Evolutionary conservation across 2,113 vertebrate species (phyloP).

Genomic region (Oceanodroma tethys): DNA sequence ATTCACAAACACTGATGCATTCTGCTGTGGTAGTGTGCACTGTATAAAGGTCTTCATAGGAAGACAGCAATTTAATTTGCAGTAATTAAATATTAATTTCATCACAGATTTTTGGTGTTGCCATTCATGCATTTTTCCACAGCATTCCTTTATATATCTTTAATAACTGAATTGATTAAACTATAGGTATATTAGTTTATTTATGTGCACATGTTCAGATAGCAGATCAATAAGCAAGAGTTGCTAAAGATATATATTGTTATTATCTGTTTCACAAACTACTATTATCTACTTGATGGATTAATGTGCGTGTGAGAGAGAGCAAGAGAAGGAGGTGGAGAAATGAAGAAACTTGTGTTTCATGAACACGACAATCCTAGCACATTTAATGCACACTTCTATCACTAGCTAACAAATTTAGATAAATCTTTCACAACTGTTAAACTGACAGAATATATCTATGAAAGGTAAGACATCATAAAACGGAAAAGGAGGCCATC

Average conservation of each 20-base stretch:
- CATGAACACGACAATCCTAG: not conserved
- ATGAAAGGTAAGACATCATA: not conserved
- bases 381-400: not conserved
- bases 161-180: not conserved
- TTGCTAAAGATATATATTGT: not conserved
- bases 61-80: not conserved
- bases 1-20: not conserved
- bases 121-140: not conserved
- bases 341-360: not conserved
- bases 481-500: not conserved
- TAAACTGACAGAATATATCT: not conserved
- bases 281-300: not conserved
- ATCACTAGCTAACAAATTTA: not conserved
- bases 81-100: not conserved
- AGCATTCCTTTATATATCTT: not conserved
- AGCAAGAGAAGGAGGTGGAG: not conserved
- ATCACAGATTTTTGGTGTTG: not conserved
- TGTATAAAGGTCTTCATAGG: not conserved
- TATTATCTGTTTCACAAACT: not conserved
- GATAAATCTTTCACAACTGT: not conserved
- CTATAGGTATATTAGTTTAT: not conserved
- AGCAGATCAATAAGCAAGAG: not conserved
- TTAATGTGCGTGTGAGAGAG: not conserved
- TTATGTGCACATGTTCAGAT: not conserved
- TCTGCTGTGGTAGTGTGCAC: not conserved